Percentiles rank a stretch among this genome's conserved stretches.
Conservation (phyloP, 2,797 vertebrate species). For the Eospalax fontanierii region DNA sequence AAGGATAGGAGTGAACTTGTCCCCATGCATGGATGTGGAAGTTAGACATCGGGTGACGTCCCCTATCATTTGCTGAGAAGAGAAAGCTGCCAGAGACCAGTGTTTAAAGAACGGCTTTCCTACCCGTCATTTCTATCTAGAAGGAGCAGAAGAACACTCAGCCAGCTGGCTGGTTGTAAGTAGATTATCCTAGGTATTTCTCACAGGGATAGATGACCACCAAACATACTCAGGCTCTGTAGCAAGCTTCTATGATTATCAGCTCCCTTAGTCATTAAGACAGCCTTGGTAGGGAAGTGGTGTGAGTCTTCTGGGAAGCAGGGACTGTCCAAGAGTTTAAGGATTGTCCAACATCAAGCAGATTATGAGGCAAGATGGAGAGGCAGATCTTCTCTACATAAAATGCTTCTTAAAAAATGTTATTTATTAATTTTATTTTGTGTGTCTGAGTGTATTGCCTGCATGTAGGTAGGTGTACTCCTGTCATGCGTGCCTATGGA, state of each 20-base stretch:
- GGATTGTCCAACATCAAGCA: neutral
- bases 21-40: too few species aligned
- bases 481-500: too few species aligned
- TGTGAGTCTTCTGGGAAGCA: neutral
- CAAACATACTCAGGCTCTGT: neutral
- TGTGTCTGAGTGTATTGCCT: too few species aligned
- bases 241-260: neutral
- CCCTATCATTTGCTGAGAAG: too few species aligned
- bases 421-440: too few species aligned
- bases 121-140: neutral
- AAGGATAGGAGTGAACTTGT: too few species aligned
- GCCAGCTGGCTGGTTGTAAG: neutral
- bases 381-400: neutral
- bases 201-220: neutral
- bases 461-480: too few species aligned
- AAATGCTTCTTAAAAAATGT: neutral
- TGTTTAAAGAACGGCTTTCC: neutral
- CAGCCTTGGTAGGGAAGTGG: neutral
- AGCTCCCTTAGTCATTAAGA: neutral
- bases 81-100: neutral
- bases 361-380: too few species aligned
- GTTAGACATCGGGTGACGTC: too few species aligned
- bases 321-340: neutral
- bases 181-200: neutral
- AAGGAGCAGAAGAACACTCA: neutral